Conservation (phyloP, 2,113 vertebrate genomes). For the Lophura nycthemera region DNA sequence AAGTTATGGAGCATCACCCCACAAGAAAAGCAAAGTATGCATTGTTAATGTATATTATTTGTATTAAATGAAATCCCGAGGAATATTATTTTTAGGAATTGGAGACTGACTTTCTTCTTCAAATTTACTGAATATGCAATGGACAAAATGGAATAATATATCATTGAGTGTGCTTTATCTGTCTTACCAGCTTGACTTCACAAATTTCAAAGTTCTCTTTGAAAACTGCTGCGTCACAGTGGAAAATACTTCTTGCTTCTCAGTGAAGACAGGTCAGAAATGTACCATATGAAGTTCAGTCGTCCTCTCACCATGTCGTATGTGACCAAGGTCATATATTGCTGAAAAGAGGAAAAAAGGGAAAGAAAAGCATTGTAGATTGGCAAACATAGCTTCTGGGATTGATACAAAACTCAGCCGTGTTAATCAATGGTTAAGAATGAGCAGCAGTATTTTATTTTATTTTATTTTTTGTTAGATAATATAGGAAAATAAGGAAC, state of each 20-base stretch:
- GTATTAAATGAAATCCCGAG: background rate
- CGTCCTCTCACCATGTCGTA: accelerated
- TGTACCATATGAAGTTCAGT: accelerated
- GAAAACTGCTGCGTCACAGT: background rate
- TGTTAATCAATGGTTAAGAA: background rate
- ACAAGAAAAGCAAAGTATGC: background rate
- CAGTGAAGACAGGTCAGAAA: background rate
- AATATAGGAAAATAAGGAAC: background rate
- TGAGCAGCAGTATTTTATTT: background rate
- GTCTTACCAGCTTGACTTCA: background rate
- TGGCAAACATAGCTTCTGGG: background rate
- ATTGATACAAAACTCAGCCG: accelerated
- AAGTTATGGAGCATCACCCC: background rate
- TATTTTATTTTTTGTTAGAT: background rate
- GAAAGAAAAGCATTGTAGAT: accelerated
- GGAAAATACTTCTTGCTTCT: background rate
- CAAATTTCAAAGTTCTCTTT: background rate
- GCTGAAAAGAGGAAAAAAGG: background rate
- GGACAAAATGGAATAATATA: background rate
- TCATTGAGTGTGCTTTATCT: background rate
- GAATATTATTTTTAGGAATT: background rate
- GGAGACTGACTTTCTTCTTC: background rate
- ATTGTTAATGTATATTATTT: constrained; percentile 22
- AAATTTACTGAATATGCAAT: background rate
- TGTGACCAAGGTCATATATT: accelerated